A percentile compares a stretch with the other conserved stretches of the same genome.
phyloP scores from a whole-genome alignment of 2,888 invertebrate species.

The Philaethria dido region DNA sequence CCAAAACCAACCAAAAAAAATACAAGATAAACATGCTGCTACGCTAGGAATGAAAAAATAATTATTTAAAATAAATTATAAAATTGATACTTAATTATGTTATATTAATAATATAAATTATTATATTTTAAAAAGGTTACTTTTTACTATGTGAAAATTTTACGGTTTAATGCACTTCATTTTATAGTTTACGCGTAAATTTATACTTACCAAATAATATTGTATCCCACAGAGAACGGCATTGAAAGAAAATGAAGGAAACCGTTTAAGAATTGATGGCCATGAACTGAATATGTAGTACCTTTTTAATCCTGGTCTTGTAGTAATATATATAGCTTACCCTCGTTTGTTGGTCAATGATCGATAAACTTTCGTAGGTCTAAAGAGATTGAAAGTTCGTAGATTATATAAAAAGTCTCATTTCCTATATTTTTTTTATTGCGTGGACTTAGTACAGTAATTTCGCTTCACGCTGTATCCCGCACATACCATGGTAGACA shows the following conservation, averaged over 20 bases:
- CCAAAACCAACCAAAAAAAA: too few relatives aligned
- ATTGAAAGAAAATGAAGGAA: constrained; percentile 6
- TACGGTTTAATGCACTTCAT: not conserved
- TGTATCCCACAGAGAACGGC: constrained; percentile 4
- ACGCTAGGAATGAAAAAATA: too few relatives aligned
- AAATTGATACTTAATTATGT: too few relatives aligned
- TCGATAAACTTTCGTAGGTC: constrained; percentile 6
- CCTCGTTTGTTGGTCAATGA: constrained; percentile 4
- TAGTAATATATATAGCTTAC: not conserved
- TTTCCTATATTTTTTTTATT: not conserved
- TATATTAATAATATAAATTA: too few relatives aligned
- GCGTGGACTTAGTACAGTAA: too few relatives aligned
- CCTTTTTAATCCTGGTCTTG: constrained; percentile 13
- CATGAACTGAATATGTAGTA: constrained; percentile 11
- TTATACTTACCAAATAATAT: constrained; percentile 7
- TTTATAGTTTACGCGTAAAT: not conserved
- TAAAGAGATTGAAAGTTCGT: not conserved
- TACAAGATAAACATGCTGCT: too few relatives aligned
- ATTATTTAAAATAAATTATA: too few relatives aligned
- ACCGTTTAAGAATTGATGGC: constrained; percentile 18
- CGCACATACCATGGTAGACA: too few relatives aligned
- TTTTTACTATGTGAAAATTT: too few relatives aligned
- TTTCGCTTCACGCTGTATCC: too few relatives aligned
- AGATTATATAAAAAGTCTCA: not conserved
- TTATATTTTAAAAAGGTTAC: too few relatives aligned